These are phyloP conservation scores for Pangasianodon gigas DNA, from an alignment of 2,113 vertebrate genomes.

Conservation along the genomic window DNA sequence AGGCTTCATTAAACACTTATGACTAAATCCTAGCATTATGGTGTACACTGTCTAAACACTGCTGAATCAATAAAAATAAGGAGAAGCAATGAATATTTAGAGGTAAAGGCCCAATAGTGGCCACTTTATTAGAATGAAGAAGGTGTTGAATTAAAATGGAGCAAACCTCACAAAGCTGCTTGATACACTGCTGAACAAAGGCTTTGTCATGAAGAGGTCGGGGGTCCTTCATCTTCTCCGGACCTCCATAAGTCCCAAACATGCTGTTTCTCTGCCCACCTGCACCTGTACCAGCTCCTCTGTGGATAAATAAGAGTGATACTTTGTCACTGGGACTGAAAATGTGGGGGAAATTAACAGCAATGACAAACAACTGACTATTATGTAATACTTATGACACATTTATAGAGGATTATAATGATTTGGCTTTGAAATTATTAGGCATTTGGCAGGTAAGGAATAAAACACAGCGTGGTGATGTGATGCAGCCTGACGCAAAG, in stretches of 20 bases:
- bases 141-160: background rate
- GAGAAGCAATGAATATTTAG: background rate
- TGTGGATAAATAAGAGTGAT: slow-evolving; percentile 54
- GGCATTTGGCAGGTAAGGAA: background rate
- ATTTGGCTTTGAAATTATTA: background rate
- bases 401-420: background rate
- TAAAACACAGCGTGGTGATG: background rate
- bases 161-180: slow-evolving; percentile 87
- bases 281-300: slow-evolving; percentile 70
- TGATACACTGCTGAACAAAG: slow-evolving; percentile 91
- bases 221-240: slow-evolving; percentile 93
- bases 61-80: background rate
- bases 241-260: slow-evolving; percentile 80
- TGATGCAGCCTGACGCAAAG: background rate
- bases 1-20: background rate
- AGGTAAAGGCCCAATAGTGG: background rate
- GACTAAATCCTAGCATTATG: background rate
- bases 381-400: background rate
- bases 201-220: slow-evolving; percentile 92
- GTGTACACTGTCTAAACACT: background rate
- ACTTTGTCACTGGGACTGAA: background rate
- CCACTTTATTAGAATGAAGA: background rate
- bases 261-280: slow-evolving; percentile 81
- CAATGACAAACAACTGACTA: background rate
- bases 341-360: background rate